A percentile compares a stretch with the other conserved stretches of the same genome.
Evolutionary conservation across 2,113 vertebrate genomes (phyloP).

Genomic region (Prionailurus bengalensis): DNA sequence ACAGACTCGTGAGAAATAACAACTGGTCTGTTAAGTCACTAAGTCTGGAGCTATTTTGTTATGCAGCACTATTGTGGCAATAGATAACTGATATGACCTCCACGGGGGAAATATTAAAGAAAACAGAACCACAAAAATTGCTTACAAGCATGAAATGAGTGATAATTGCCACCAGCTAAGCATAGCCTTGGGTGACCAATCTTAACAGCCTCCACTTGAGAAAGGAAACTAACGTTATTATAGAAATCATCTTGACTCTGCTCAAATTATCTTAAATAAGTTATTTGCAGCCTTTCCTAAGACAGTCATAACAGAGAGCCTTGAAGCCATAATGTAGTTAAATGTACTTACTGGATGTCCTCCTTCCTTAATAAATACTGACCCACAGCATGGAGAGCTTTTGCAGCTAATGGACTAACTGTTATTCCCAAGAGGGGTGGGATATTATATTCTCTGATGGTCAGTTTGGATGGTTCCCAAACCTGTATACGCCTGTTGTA

Average conservation of each 20-base stretch:
- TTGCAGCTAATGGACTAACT: not conserved
- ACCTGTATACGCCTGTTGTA: slow-evolving; percentile 27
- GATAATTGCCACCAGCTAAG: not conserved
- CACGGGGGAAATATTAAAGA: not conserved
- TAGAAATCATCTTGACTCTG: slow-evolving; percentile 27
- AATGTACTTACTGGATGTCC: not conserved
- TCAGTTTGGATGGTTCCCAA: slow-evolving; percentile 60
- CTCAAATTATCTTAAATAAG: slow-evolving; percentile 35
- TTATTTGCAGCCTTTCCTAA: not conserved
- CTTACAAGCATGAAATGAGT: not conserved
- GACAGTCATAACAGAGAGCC: not conserved
- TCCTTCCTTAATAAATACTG: not conserved
- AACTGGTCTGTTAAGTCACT: not conserved
- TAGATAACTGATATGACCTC: not conserved
- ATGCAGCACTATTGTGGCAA: not conserved
- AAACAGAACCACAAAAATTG: not conserved
- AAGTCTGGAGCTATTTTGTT: slow-evolving; percentile 28
- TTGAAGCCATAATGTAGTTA: not conserved
- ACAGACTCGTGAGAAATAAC: slow-evolving; percentile 1
- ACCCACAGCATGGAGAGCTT: not conserved
- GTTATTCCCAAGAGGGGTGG: not conserved
- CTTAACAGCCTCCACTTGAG: not conserved
- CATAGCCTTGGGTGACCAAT: not conserved
- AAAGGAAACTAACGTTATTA: slow-evolving; percentile 34
- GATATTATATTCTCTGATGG: slow-evolving; percentile 28